A percentile compares a stretch with the other conserved stretches of the same genome.
phyloP scores from a whole-genome alignment of 2,113 vertebrate genomes.

The Tapirus terrestris region DNA sequence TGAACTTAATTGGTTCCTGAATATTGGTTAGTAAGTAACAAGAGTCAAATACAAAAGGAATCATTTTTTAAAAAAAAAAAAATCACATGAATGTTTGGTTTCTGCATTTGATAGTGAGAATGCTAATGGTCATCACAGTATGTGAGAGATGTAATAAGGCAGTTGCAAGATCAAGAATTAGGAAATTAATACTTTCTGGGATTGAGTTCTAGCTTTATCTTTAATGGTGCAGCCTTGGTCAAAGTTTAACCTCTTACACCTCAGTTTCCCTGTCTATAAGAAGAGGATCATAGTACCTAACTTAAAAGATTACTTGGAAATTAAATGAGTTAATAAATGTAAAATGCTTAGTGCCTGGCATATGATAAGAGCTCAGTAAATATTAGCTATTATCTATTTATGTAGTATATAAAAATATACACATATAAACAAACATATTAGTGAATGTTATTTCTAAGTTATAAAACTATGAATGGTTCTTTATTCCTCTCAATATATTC shows the following conservation, averaged over 20 bases:
- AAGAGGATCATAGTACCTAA: not conserved
- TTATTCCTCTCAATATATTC: not conserved
- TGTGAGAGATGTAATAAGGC: not conserved
- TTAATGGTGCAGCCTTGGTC: not conserved
- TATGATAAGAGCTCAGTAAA: not conserved
- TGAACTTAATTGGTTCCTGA: not conserved
- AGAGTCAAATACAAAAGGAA: slow-evolving; percentile 4
- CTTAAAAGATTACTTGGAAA: slow-evolving; percentile 49
- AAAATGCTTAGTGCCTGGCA: slow-evolving; percentile 13
- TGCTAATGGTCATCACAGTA: not conserved
- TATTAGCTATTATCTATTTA: slow-evolving; percentile 33
- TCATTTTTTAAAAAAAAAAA: not conserved
- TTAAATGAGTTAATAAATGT: slow-evolving; percentile 52
- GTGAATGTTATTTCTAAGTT: slow-evolving; percentile 38
- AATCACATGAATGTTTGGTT: not conserved
- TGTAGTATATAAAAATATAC: slow-evolving; percentile 8
- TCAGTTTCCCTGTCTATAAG: slow-evolving; percentile 37
- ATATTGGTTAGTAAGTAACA: slow-evolving; percentile 10
- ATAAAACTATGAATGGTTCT: not conserved
- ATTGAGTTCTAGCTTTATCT: not conserved
- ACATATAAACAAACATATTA: slow-evolving; percentile 8
- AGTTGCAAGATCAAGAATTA: slow-evolving; percentile 2
- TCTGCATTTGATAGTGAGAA: not conserved
- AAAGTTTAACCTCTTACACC: not conserved
- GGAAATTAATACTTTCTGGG: not conserved